phyloP scores from a whole-genome alignment of 2,888 invertebrate species.

The Gandaritis pyraliata region DNA sequence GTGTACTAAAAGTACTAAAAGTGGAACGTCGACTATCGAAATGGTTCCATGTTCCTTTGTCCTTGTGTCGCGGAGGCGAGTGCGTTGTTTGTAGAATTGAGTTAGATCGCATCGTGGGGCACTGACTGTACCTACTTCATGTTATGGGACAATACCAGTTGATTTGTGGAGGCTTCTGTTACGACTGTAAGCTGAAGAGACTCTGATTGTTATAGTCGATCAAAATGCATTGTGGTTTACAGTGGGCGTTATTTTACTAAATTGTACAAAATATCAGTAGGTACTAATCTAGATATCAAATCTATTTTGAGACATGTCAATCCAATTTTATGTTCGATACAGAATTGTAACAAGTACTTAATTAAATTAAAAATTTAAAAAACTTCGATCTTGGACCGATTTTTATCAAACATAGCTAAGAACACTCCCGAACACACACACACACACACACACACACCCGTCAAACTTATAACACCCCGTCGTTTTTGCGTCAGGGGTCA shows the following conservation, averaged over 20 bases:
- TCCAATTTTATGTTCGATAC: no score
- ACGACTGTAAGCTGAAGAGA: conserved; percentile 36
- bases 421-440: no score
- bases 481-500: no score
- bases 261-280: neutral
- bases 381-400: no score
- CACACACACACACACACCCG: no score
- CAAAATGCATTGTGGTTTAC: conserved; percentile 41
- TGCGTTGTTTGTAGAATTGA: conserved; percentile 34
- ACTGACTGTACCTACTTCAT: conserved; percentile 53
- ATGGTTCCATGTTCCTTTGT: conserved; percentile 61
- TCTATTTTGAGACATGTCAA: neutral
- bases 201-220: conserved; percentile 48
- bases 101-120: conserved; percentile 34
- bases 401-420: no score
- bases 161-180: conserved; percentile 48
- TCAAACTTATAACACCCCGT: no score
- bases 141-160: conserved; percentile 53
- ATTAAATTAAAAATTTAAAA: no score
- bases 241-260: conserved; percentile 26
- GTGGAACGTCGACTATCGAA: conserved; percentile 50
- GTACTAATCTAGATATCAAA: conserved; percentile 4
- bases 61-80: conserved; percentile 42
- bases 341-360: no score
- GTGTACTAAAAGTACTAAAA: no score